These are phyloP conservation scores for Diplolepis rosae DNA, from an alignment of 2,888 invertebrate genomes.

Conservation along the genomic window DNA sequence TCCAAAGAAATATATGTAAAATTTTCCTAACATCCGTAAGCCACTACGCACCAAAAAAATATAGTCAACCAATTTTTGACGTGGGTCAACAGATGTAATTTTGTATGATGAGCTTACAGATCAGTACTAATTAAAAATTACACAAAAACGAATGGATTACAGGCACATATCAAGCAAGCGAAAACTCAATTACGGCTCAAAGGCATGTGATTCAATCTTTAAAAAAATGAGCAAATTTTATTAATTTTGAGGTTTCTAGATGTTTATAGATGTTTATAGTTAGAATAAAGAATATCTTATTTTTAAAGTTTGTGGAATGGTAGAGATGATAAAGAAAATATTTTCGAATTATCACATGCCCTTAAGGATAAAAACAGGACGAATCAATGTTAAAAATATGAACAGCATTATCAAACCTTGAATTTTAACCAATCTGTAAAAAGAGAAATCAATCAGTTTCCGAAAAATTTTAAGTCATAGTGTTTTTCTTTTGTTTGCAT, in stretches of 20 bases:
- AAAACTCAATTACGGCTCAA: constrained; percentile 48
- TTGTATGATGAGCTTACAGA: constrained; percentile 7
- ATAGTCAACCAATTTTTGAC: not conserved
- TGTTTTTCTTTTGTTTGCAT: constrained; percentile 44
- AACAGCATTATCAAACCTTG: not conserved
- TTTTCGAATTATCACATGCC: too few species aligned
- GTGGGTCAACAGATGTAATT: constrained; percentile 9
- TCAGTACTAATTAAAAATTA: constrained; percentile 32
- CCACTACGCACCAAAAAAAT: too few species aligned
- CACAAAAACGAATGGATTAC: constrained; percentile 36
- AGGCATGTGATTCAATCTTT: too few species aligned
- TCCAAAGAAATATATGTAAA: too few species aligned
- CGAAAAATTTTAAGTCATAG: not conserved
- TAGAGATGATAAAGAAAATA: too few species aligned
- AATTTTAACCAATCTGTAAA: not conserved
- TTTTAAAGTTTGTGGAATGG: too few species aligned
- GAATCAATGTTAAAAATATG: constrained; percentile 46
- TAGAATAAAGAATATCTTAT: too few species aligned
- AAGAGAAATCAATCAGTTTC: not conserved
- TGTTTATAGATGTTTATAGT: too few species aligned
- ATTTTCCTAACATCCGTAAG: too few species aligned
- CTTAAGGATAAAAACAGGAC: constrained; percentile 36
- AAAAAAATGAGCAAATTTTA: too few species aligned
- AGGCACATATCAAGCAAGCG: constrained; percentile 59
- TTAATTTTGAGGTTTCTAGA: too few species aligned